Evolutionary conservation across 2,888 invertebrate species (phyloP).

Genomic region (Xanthia icteritia): DNA sequence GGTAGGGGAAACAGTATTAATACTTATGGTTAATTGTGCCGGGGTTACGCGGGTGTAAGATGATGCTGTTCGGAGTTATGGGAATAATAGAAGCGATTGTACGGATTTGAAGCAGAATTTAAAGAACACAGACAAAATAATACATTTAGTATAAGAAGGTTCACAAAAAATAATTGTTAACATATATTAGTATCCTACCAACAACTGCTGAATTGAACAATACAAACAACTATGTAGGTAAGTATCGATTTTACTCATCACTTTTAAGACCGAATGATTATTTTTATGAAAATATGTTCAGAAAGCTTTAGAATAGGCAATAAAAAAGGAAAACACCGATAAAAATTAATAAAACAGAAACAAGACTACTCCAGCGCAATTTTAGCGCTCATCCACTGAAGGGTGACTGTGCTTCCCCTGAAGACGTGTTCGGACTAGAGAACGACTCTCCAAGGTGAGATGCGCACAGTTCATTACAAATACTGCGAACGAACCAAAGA

Average conservation of each 20-base stretch:
- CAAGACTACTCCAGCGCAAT: conserved; percentile 69
- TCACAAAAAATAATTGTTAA: neutral
- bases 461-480: conserved; percentile 85
- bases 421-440: conserved; percentile 85
- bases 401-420: conserved; percentile 83
- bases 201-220: neutral
- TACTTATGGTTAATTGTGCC: conserved; percentile 89
- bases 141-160: neutral
- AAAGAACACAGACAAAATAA: neutral
- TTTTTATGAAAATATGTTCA: neutral
- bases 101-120: neutral
- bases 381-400: conserved; percentile 77
- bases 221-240: neutral
- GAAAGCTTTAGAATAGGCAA: too few species aligned
- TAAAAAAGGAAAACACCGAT: conserved; percentile 12
- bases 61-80: conserved; percentile 65
- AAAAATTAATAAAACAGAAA: conserved; percentile 43
- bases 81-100: conserved; percentile 16
- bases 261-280: neutral
- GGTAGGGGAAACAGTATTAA: conserved; percentile 89
- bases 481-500: conserved; percentile 75
- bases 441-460: conserved; percentile 83
- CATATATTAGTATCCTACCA: neutral
- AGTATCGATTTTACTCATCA: neutral
- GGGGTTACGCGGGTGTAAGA: conserved; percentile 77